These are phyloP conservation scores for Nerophis ophidion DNA, from an alignment of 2,113 vertebrate genomes.

Conservation along the genomic window DNA sequence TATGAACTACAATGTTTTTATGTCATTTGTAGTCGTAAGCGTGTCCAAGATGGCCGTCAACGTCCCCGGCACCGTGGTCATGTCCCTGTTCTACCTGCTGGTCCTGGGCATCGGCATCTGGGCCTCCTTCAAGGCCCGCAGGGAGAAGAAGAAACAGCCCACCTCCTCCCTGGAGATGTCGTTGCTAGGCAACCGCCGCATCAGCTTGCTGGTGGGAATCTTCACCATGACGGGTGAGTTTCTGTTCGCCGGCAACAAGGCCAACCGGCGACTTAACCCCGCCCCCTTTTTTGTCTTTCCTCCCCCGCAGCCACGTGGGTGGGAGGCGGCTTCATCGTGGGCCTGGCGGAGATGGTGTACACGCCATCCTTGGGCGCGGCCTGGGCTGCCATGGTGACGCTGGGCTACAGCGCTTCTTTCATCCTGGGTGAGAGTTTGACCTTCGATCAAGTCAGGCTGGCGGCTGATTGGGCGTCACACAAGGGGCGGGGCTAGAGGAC, in stretches of 20 bases:
- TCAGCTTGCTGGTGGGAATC: conserved; percentile 28
- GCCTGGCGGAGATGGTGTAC: conserved; percentile 26
- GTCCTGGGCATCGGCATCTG: conserved; percentile 45
- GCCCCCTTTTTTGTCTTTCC: background rate
- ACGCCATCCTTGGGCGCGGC: conserved; percentile 23
- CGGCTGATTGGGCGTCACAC: background rate
- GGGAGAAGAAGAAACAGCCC: conserved; percentile 5
- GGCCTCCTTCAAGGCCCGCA: conserved; percentile 41
- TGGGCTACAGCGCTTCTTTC: conserved; percentile 13
- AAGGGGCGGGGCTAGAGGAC: too few relatives aligned
- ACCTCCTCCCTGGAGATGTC: conserved; percentile 18
- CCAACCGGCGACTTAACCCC: too few relatives aligned
- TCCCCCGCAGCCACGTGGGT: conserved; percentile 27
- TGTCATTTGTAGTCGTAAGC: too few relatives aligned
- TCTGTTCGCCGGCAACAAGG: background rate
- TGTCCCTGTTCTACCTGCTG: conserved; percentile 33
- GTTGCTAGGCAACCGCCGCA: conserved; percentile 31
- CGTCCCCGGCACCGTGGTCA: conserved; percentile 24
- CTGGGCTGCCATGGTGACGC: background rate
- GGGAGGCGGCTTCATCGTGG: conserved; percentile 27
- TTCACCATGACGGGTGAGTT: conserved; percentile 40
- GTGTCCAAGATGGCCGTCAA: conserved; percentile 21
- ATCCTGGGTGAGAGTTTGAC: conserved; percentile 12
- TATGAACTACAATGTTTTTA: too few relatives aligned
- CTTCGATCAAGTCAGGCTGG: background rate